Percentiles rank a stretch among this genome's conserved stretches.
Evolutionary conservation across 2,888 invertebrate species (phyloP).

Genomic region (Margaritifera margaritifera): DNA sequence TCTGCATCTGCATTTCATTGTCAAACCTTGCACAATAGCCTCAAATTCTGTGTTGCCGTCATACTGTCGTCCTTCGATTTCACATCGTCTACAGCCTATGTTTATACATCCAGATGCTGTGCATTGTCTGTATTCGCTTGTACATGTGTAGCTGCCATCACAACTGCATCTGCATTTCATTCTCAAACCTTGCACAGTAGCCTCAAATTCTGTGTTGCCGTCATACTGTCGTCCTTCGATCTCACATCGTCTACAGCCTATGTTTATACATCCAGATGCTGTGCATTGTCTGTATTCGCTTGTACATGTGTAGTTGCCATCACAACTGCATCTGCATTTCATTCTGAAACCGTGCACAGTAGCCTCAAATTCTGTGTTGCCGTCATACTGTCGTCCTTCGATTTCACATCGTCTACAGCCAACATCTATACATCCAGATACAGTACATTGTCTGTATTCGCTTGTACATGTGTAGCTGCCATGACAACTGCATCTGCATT

Average conservation of each 20-base stretch:
- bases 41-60: conserved; percentile 25
- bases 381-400: conserved; percentile 30
- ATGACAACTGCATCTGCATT: conserved; percentile 38
- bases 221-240: conserved; percentile 10
- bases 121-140: conserved; percentile 26
- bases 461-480: conserved; percentile 27
- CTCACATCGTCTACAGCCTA: not conserved
- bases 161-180: conserved; percentile 16
- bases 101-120: conserved; percentile 22
- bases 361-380: conserved; percentile 40
- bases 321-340: conserved; percentile 32
- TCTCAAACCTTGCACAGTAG: conserved; percentile 13
- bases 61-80: conserved; percentile 20
- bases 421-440: conserved; percentile 16
- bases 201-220: conserved; percentile 5
- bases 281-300: conserved; percentile 12
- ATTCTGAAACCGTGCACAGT: conserved; percentile 14
- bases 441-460: conserved; percentile 18
- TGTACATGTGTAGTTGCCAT: conserved; percentile 26
- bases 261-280: conserved; percentile 2
- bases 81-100: conserved; percentile 27
- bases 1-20: conserved; percentile 25
- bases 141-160: no score
- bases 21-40: conserved; percentile 20
- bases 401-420: conserved; percentile 44